Percentiles rank a stretch among this genome's conserved stretches.
Evolutionary conservation across 1,140 invertebrate species (phyloP).

Genomic region (Cheumatopsyche charites): DNA sequence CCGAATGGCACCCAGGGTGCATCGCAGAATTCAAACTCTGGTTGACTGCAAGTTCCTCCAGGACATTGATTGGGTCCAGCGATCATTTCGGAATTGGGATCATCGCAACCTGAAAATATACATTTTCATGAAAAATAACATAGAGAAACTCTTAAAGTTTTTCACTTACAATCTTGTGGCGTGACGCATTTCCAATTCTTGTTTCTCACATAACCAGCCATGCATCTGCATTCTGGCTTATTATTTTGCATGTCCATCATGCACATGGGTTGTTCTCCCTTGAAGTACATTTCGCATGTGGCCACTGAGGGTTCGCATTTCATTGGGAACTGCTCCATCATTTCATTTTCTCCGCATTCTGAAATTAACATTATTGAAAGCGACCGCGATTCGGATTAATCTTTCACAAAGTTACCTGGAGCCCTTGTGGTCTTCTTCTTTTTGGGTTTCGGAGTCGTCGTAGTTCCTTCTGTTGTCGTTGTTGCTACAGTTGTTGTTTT

Average conservation of each 20-base stretch:
- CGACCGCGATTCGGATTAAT: background rate
- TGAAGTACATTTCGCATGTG: slow-evolving; percentile 30
- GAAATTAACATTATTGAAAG: no score
- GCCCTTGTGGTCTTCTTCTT: no score
- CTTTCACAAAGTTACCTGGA: background rate
- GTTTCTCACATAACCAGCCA: slow-evolving; percentile 14
- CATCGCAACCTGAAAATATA: slow-evolving; percentile 26
- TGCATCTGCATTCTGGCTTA: slow-evolving; percentile 13
- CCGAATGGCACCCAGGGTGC: slow-evolving; percentile 1
- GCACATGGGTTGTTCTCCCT: slow-evolving; percentile 3
- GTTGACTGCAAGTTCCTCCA: slow-evolving; percentile 35
- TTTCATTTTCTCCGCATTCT: slow-evolving; percentile 17
- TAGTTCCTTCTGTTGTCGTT: background rate
- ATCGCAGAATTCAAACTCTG: slow-evolving; percentile 24
- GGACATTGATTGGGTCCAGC: slow-evolving; percentile 36
- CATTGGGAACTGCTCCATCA: slow-evolving; percentile 7
- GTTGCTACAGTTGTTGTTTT: background rate
- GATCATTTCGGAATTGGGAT: slow-evolving; percentile 34
- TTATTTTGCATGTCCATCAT: background rate
- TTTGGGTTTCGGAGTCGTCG: background rate
- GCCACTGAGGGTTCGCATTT: background rate
- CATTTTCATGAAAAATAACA: background rate
- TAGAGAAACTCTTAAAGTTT: background rate
- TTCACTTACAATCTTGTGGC: slow-evolving; percentile 18
- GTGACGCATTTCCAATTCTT: slow-evolving; percentile 21